These are phyloP conservation scores for Hyppa rectilinea DNA, from an alignment of 2,888 invertebrate genomes.

Conservation along the genomic window DNA sequence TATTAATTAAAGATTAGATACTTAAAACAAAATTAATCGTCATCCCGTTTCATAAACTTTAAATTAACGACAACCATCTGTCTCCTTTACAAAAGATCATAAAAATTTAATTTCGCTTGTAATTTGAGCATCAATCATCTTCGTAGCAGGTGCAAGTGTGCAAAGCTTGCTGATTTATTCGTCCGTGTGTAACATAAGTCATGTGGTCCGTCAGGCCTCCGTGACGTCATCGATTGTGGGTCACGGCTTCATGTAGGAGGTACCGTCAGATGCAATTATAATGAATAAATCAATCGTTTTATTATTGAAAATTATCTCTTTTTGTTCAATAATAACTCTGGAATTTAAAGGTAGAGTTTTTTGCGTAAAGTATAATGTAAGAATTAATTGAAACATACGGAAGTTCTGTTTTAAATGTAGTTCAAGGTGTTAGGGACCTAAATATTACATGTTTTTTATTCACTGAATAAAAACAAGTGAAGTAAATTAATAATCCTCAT, in stretches of 20 bases:
- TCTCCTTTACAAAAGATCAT: slow-evolving; percentile 4
- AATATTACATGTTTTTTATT: background rate
- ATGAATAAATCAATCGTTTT: slow-evolving; percentile 59
- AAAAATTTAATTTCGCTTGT: slow-evolving; percentile 40
- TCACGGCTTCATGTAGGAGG: slow-evolving; percentile 79
- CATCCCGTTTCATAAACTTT: background rate
- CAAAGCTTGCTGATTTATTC: slow-evolving; percentile 15
- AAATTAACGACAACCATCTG: slow-evolving; percentile 20
- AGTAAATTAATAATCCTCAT: slow-evolving; percentile 3
- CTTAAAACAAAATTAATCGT: background rate
- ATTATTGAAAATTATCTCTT: slow-evolving; percentile 19
- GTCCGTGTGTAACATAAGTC: slow-evolving; percentile 61
- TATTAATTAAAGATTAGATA: background rate
- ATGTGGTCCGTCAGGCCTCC: slow-evolving; percentile 37
- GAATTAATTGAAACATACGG: background rate
- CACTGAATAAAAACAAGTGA: background rate
- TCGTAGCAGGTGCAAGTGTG: slow-evolving; percentile 37
- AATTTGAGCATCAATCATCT: slow-evolving; percentile 53
- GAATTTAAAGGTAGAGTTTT: background rate
- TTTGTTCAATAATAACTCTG: slow-evolving; percentile 13
- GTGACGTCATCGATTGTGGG: slow-evolving; percentile 83
- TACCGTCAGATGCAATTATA: slow-evolving; percentile 54
- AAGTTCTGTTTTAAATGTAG: slow-evolving; percentile 8
- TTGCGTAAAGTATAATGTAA: background rate
- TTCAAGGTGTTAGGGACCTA: slow-evolving; percentile 10